Conservation (phyloP, 2,888 invertebrate species). For the Atrina japonica region DNA sequence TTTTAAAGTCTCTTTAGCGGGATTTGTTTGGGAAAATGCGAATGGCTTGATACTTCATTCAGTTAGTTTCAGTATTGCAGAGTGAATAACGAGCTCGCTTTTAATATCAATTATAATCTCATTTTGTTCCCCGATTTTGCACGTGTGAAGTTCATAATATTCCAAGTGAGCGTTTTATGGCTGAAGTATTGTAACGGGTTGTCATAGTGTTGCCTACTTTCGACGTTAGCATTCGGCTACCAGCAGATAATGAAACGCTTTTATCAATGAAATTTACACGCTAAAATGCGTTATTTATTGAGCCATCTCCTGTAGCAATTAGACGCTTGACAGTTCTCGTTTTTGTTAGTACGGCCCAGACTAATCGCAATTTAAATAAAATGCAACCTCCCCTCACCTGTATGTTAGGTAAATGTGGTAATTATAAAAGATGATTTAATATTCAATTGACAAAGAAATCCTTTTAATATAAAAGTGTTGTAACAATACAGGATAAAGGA, state of each 20-base stretch:
- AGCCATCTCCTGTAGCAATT: slow-evolving; percentile 29
- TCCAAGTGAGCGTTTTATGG: slow-evolving; percentile 40
- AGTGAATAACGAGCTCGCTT: slow-evolving; percentile 37
- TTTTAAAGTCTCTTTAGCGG: too few relatives aligned
- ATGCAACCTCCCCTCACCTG: slow-evolving; percentile 34
- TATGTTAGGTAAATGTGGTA: slow-evolving; percentile 8
- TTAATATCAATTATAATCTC: slow-evolving; percentile 41
- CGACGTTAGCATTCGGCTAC: slow-evolving; percentile 32
- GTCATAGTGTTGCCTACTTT: slow-evolving; percentile 32
- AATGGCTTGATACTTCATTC: not conserved
- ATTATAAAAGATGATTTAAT: not conserved
- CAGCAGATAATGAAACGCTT: slow-evolving; percentile 39
- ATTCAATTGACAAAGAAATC: too few relatives aligned
- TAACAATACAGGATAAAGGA: too few relatives aligned
- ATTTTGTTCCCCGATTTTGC: slow-evolving; percentile 31
- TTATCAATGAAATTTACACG: slow-evolving; percentile 42
- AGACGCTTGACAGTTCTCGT: slow-evolving; percentile 34
- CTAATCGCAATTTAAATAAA: slow-evolving; percentile 42
- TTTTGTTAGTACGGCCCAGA: slow-evolving; percentile 33
- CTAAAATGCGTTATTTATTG: slow-evolving; percentile 38
- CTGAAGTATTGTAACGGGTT: slow-evolving; percentile 30
- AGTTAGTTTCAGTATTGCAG: slow-evolving; percentile 6
- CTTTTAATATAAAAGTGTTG: too few relatives aligned
- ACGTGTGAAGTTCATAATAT: slow-evolving; percentile 46
- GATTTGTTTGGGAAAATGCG: too few relatives aligned